A percentile compares a stretch with the other conserved stretches of the same genome.
Conservation (phyloP, 2,888 invertebrate genomes). For the Ophioninae sp. region DNA sequence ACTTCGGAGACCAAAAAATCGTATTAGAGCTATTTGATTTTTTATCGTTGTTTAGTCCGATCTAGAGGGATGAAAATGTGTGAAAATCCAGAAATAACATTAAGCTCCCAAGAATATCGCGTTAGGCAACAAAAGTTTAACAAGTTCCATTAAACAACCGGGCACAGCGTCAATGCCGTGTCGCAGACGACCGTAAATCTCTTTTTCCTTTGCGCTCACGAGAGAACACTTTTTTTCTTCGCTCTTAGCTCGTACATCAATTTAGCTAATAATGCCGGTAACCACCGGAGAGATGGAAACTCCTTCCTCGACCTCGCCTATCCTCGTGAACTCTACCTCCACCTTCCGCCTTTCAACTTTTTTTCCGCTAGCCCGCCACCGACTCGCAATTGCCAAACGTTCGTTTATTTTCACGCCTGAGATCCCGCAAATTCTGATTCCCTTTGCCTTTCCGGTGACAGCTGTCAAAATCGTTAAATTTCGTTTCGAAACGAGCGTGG, state of each 20-base stretch:
- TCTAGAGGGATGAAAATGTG: background rate
- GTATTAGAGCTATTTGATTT: no score
- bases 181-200: slow-evolving; percentile 24
- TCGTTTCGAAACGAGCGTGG: no score
- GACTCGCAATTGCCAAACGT: no score
- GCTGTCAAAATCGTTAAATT: no score
- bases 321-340: slow-evolving; percentile 23
- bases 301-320: slow-evolving; percentile 20
- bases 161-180: slow-evolving; percentile 62
- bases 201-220: slow-evolving; percentile 24
- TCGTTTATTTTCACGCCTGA: no score
- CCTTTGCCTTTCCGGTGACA: no score
- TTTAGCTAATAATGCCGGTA: slow-evolving; percentile 59
- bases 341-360: slow-evolving; percentile 34
- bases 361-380: background rate
- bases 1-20: background rate
- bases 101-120: slow-evolving; percentile 69
- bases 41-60: background rate
- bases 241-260: slow-evolving; percentile 68
- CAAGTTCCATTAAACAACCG: slow-evolving; percentile 78
- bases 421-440: no score
- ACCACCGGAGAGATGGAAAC: slow-evolving; percentile 39
- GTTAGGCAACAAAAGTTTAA: slow-evolving; percentile 78
- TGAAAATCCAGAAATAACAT: slow-evolving; percentile 61
- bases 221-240: slow-evolving; percentile 56